Evolutionary conservation across 2,888 invertebrate species (phyloP).

Genomic region (Oscheius myriophilus): DNA sequence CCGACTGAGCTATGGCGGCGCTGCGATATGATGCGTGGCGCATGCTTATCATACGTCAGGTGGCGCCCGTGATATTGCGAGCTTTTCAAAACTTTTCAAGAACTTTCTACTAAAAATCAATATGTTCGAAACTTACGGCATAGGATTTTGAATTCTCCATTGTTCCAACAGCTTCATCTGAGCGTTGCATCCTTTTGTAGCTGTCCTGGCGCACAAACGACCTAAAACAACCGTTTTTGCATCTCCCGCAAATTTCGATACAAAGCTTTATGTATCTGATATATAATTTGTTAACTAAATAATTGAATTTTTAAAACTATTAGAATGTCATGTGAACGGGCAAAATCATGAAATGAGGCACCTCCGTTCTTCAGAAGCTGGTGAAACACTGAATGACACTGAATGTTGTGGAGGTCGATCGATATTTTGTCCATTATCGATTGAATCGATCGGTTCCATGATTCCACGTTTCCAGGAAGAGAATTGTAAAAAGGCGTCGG

Average conservation of each 20-base stretch:
- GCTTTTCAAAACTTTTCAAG: not conserved
- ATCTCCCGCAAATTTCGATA: too few relatives aligned
- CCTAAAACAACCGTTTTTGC: constrained; percentile 45
- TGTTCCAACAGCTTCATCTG: constrained; percentile 29
- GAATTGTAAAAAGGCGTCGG: constrained; percentile 8
- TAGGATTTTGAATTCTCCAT: constrained; percentile 25
- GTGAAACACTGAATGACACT: constrained; percentile 10
- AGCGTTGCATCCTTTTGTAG: constrained; percentile 66
- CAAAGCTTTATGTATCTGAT: too few relatives aligned
- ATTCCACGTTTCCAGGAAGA: constrained; percentile 5
- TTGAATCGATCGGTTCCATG: constrained; percentile 5
- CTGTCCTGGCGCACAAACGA: constrained; percentile 66
- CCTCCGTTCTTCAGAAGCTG: constrained; percentile 18
- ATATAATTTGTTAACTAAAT: too few relatives aligned
- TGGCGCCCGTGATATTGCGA: too few relatives aligned
- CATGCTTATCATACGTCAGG: too few relatives aligned
- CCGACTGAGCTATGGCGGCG: constrained; percentile 69
- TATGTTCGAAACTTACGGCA: constrained; percentile 11
- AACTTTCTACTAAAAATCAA: too few relatives aligned
- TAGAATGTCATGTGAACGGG: too few relatives aligned
- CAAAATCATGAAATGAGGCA: too few relatives aligned
- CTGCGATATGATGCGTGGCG: too few relatives aligned
- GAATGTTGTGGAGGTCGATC: constrained; percentile 10
- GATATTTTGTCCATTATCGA: not conserved
- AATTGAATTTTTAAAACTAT: too few relatives aligned